A percentile compares a stretch with the other conserved stretches of the same genome.
phyloP scores from a whole-genome alignment of 1,140 invertebrate species.

The Sitobion miscanthi region DNA sequence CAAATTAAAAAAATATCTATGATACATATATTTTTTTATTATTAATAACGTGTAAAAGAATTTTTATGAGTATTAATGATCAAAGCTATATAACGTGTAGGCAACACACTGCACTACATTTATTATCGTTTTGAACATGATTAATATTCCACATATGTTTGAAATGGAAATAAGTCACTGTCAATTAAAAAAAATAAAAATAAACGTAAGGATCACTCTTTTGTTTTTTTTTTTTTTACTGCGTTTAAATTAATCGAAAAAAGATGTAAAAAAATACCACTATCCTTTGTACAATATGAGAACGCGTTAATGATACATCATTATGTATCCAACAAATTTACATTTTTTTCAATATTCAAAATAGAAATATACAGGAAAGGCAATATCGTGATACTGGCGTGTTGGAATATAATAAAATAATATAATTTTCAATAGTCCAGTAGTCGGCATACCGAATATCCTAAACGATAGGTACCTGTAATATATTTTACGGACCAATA shows the following conservation, averaged over 20 bases:
- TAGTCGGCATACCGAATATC: not conserved
- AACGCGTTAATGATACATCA: not conserved
- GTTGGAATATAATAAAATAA: not conserved
- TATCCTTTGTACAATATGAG: not conserved
- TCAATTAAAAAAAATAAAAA: not conserved
- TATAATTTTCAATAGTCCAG: not conserved
- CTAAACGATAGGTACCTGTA: not conserved
- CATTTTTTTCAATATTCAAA: not conserved
- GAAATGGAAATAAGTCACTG: constrained; percentile 14
- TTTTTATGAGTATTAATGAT: constrained; percentile 13
- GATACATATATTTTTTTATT: not conserved
- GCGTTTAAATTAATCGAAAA: not conserved
- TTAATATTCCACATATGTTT: constrained; percentile 2
- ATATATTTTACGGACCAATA: not conserved
- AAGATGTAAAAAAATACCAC: not conserved
- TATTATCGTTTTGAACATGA: constrained; percentile 12
- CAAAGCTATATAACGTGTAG: not conserved
- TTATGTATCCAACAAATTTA: not conserved
- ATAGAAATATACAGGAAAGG: not conserved
- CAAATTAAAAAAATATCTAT: not conserved
- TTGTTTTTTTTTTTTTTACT: not conserved
- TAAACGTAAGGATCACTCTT: not conserved
- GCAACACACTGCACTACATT: not conserved
- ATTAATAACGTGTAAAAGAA: constrained; percentile 10
- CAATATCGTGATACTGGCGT: not conserved